Percentiles rank a stretch among this genome's conserved stretches.
phyloP scores from a whole-genome alignment of 2,888 invertebrate genomes.

The Aphodius sticticus region DNA sequence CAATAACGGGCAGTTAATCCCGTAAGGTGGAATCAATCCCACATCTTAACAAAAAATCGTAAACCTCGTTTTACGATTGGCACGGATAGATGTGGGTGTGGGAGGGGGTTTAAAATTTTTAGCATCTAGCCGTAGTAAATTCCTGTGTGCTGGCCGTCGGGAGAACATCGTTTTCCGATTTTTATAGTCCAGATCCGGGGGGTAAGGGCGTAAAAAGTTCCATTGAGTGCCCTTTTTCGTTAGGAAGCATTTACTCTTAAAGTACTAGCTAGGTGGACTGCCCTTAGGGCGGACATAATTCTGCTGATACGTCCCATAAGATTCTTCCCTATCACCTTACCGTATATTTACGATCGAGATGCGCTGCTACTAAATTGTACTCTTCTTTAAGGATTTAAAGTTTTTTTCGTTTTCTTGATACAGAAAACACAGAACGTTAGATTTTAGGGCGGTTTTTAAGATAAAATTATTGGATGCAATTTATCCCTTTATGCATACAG shows the following conservation, averaged over 20 bases:
- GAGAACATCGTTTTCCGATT: neutral
- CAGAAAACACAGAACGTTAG: no score
- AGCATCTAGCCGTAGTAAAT: neutral
- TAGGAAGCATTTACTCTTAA: neutral
- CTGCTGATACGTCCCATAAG: neutral
- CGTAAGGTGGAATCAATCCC: neutral
- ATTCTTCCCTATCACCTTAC: neutral
- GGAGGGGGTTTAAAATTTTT: neutral
- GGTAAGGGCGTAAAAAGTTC: neutral
- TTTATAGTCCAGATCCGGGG: neutral
- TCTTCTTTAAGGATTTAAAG: neutral
- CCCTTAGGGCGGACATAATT: neutral
- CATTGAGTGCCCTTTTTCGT: neutral
- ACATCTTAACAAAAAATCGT: neutral
- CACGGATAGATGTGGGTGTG: neutral
- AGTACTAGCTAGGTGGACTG: neutral
- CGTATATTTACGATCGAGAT: neutral
- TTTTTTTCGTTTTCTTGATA: neutral
- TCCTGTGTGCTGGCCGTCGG: neutral
- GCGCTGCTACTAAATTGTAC: neutral
- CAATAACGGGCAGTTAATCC: neutral
- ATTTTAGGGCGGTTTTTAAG: no score
- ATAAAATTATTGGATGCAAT: no score
- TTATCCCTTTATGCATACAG: no score
- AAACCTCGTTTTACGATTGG: neutral